These are phyloP conservation scores for Platyura marginata DNA, from an alignment of 1,140 invertebrate genomes.

Conservation along the genomic window DNA sequence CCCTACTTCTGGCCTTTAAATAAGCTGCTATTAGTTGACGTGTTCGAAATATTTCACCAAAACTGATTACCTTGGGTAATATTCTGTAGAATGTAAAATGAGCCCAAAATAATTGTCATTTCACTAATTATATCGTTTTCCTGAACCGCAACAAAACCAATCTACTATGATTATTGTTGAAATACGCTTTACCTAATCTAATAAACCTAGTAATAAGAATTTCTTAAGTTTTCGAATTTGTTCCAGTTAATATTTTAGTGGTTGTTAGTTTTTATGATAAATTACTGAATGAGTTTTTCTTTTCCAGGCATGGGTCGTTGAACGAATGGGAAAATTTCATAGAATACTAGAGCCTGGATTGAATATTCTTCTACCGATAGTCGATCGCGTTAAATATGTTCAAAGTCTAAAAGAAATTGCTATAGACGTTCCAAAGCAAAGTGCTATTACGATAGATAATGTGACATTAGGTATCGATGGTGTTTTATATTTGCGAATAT, in stretches of 20 bases:
- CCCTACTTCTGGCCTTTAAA: too few species aligned
- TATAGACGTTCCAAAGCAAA: constrained; percentile 97
- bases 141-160: too few species aligned
- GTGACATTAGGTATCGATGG: constrained; percentile 94
- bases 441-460: constrained; percentile 94
- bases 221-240: not conserved
- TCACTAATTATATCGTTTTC: too few species aligned
- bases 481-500: constrained; percentile 85
- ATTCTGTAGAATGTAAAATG: too few species aligned
- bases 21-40: too few species aligned
- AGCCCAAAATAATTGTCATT: too few species aligned
- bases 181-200: too few species aligned
- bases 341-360: constrained; percentile 86
- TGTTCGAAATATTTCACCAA: too few species aligned
- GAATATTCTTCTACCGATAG: constrained; percentile 79
- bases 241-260: constrained; percentile 1
- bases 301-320: constrained; percentile 88
- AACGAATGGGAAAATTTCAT: constrained; percentile 95
- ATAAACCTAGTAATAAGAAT: not conserved
- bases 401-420: constrained; percentile 99
- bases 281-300: constrained; percentile 2
- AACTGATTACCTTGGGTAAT: too few species aligned
- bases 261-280: not conserved
- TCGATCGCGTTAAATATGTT: constrained; percentile 93
- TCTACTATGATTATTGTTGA: too few species aligned